phyloP scores from a whole-genome alignment of 2,888 invertebrate genomes.

The Caenorhabditis sp. region DNA sequence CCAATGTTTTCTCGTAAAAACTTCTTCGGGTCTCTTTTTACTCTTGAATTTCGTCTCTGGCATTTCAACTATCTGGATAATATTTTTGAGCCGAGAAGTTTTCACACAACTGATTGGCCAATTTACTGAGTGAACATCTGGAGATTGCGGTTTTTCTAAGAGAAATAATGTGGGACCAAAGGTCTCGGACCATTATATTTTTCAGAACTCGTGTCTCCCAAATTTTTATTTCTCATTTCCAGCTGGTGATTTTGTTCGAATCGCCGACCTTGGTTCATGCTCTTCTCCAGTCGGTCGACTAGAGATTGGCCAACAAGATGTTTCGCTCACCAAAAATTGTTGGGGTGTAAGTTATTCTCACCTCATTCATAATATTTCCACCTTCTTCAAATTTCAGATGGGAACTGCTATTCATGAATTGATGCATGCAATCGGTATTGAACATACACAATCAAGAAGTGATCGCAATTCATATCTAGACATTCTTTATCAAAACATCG shows the following conservation, averaged over 20 bases:
- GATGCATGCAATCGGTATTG: slow-evolving; percentile 44
- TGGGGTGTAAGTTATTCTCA: slow-evolving; percentile 26
- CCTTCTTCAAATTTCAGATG: too few species aligned
- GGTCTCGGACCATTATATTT: neutral
- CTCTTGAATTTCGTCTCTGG: too few species aligned
- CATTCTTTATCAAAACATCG: slow-evolving; percentile 33
- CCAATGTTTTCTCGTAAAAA: too few species aligned
- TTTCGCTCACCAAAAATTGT: slow-evolving; percentile 38
- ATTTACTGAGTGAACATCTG: too few species aligned
- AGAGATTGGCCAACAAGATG: slow-evolving; percentile 38
- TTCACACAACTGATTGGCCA: too few species aligned
- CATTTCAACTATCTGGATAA: too few species aligned
- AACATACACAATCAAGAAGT: slow-evolving; percentile 42
- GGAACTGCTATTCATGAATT: slow-evolving; percentile 42
- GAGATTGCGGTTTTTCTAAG: too few species aligned
- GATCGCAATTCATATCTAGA: slow-evolving; percentile 34
- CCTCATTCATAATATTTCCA: too few species aligned
- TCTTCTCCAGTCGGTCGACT: slow-evolving; percentile 39
- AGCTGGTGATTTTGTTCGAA: slow-evolving; percentile 32
- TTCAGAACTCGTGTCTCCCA: neutral
- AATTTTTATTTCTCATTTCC: neutral
- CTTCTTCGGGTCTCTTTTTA: too few species aligned
- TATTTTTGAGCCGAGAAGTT: too few species aligned
- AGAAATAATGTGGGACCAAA: too few species aligned
- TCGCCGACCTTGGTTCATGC: slow-evolving; percentile 40